Base-by-base conservation (phyloP, 2,113 vertebrate genomes). In the Platysteira castanea region DNA sequence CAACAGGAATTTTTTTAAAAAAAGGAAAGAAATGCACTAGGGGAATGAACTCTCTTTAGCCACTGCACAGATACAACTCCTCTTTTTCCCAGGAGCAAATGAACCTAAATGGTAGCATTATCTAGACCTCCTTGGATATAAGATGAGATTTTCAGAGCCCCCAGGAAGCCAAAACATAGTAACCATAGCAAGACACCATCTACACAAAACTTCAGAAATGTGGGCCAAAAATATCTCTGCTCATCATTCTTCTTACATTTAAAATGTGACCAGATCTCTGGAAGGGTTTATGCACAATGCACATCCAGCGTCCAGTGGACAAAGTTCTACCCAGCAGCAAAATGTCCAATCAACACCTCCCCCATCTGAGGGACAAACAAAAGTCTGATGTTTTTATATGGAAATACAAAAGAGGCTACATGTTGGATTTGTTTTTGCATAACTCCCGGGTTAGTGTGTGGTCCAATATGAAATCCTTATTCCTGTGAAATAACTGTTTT, bases 401-500 rank as follows among this genome's bases (percentile, higher is more conserved):
- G 70, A 89, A 75, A 85, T 7, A 47, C 17, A 27, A 92, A 90
- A n/a, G 15, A 52, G 4, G 52, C 35, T 71, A 15, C 30, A 68
- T 41, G 22, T 28, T 67, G 52, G 35, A 63, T 59, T 42, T 39
- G 13, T 11, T 81, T 90, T 74, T 74, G 9, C 76, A 21, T 10
- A 86, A 69, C 16, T 84, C 39, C 42, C 0, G 0, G 28, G 56
- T 84, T 71, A 52, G 44, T 95, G 89, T 93, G 86, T 94, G 86
- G 89, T 87, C 84, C 77, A 84, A 59, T 70, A 95, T 84, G 64
- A 87, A 91, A 82, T 71, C 70, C 23, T 82, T 89, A 63, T 76
- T 93, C 41, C 65, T 84, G 37, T 73, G 57, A 44, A 95, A 82
- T 24, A 89, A 60, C 5, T 87, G 11, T 41, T 93, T 95, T 91